phyloP scores from a whole-genome alignment of 2,888 invertebrate species.

The Portevinia maculata region DNA sequence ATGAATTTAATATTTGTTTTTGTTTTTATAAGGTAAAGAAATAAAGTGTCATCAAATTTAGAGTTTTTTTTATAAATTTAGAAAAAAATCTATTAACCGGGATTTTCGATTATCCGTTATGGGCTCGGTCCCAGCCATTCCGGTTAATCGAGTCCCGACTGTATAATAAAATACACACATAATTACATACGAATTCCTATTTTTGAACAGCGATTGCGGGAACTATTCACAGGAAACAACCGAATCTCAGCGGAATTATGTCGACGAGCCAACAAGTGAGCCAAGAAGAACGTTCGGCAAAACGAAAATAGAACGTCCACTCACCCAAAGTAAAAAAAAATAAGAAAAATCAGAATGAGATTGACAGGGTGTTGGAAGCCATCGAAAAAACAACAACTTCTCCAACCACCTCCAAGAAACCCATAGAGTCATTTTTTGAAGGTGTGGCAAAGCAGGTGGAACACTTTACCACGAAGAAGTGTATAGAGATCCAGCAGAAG shows the following conservation, averaged over 20 bases:
- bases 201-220: background rate
- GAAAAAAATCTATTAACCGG: too few species aligned
- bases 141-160: too few species aligned
- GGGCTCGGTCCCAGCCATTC: too few species aligned
- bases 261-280: background rate
- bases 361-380: background rate
- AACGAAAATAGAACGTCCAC: background rate
- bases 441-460: background rate
- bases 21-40: too few species aligned
- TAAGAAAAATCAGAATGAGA: background rate
- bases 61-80: too few species aligned
- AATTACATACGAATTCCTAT: background rate
- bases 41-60: too few species aligned
- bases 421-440: constrained; percentile 1
- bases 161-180: background rate
- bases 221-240: background rate
- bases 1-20: too few species aligned
- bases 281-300: background rate
- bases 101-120: too few species aligned
- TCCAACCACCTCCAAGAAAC: background rate
- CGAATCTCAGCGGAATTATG: background rate
- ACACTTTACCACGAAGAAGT: background rate
- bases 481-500: background rate
- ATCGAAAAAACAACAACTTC: background rate
- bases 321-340: background rate